Evolutionary conservation across 2,888 invertebrate species (phyloP).

Genomic region (Strigamia crassipes): DNA sequence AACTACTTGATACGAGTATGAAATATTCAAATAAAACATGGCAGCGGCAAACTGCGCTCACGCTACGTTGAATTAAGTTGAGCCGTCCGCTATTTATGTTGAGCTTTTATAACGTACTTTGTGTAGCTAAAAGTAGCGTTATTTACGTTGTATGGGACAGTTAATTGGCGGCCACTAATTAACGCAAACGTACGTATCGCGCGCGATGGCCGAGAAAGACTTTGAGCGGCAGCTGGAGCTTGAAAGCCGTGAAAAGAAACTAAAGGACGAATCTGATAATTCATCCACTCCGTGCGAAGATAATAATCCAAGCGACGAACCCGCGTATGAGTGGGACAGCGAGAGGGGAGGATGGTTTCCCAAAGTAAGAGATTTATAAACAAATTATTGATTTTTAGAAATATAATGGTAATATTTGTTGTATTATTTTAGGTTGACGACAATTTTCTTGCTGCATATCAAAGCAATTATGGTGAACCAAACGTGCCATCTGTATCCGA

Average conservation of each 20-base stretch:
- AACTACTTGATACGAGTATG: not conserved
- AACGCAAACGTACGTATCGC: not conserved
- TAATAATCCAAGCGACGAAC: slow-evolving; percentile 81
- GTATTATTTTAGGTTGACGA: slow-evolving; percentile 73
- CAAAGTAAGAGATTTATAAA: slow-evolving; percentile 63
- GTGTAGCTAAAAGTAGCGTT: not conserved
- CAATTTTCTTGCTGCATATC: slow-evolving; percentile 93
- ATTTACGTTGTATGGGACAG: not conserved
- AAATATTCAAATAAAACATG: not conserved
- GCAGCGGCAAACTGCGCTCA: not conserved
- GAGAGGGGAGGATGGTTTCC: slow-evolving; percentile 95
- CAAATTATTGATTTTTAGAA: not conserved
- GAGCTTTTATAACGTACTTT: too few relatives aligned
- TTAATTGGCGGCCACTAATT: not conserved
- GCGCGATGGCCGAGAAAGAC: slow-evolving; percentile 51
- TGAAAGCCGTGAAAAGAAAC: slow-evolving; percentile 53
- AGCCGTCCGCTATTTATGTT: too few relatives aligned
- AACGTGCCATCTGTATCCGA: not conserved
- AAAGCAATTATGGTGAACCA: slow-evolving; percentile 68
- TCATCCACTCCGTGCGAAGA: slow-evolving; percentile 60
- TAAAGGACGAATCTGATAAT: slow-evolving; percentile 51
- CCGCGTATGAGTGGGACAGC: slow-evolving; percentile 87
- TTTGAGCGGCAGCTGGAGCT: slow-evolving; percentile 53
- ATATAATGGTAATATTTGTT: not conserved
- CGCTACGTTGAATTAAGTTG: too few relatives aligned